Percentiles rank a stretch among this genome's conserved stretches.
These are phyloP conservation scores for Trichogramma evanescens DNA, from an alignment of 2,888 invertebrate genomes.

Conservation along the genomic window DNA sequence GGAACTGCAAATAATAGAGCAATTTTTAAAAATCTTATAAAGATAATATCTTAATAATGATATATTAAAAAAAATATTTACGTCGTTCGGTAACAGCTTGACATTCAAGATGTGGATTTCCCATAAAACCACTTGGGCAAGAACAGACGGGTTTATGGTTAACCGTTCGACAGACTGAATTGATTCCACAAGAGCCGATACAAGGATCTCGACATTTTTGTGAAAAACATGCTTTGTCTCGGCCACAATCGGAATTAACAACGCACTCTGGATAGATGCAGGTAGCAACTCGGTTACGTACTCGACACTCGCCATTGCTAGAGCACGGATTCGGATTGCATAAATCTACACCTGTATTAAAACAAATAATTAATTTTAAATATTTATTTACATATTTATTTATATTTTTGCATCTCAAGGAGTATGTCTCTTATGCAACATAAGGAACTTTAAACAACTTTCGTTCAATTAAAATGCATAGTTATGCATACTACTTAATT, in stretches of 20 bases:
- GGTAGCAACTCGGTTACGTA: conserved; percentile 61
- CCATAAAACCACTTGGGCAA: conserved; percentile 71
- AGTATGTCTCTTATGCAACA: too few species aligned
- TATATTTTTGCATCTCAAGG: too few species aligned
- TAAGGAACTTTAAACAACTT: too few species aligned
- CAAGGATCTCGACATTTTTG: conserved; percentile 82
- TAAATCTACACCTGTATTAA: conserved; percentile 52
- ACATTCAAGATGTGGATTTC: conserved; percentile 72
- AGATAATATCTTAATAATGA: neutral
- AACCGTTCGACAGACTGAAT: conserved; percentile 71
- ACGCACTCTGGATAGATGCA: conserved; percentile 83
- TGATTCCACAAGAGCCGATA: conserved; percentile 72
- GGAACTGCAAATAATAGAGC: conserved; percentile 40
- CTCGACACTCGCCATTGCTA: conserved; percentile 72
- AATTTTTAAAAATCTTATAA: conserved; percentile 27
- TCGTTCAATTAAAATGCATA: neutral
- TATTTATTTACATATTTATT: neutral
- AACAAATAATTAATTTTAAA: neutral
- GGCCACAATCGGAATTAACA: conserved; percentile 79
- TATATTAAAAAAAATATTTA: conserved; percentile 3
- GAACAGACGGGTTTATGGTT: conserved; percentile 78
- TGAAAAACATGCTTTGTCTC: conserved; percentile 71
- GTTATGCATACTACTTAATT: neutral
- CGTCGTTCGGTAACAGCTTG: conserved; percentile 33
- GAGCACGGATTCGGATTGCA: conserved; percentile 81